Evolutionary conservation across 2,113 vertebrate species (phyloP).

Genomic region (Xenopus tropicalis): DNA sequence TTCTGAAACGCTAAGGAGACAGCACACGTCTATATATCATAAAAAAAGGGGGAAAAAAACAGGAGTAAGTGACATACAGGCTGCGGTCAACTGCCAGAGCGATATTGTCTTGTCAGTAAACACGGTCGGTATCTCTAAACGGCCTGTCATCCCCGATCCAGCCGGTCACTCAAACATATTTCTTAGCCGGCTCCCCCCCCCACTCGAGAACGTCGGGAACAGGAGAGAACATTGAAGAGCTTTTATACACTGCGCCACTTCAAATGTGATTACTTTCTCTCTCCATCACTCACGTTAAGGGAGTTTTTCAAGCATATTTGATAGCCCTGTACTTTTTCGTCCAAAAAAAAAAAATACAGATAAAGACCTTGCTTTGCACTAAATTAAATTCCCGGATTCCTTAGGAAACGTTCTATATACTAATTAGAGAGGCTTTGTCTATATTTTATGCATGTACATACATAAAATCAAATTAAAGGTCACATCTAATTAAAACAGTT

Average conservation of each 20-base stretch:
- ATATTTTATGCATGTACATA: slow-evolving; percentile 8
- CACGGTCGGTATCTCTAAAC: slow-evolving; percentile 53
- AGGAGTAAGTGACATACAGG: slow-evolving; percentile 26
- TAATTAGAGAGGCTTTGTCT: background rate
- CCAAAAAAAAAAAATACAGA: slow-evolving; percentile 38
- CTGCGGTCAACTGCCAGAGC: slow-evolving; percentile 28
- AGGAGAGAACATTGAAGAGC: slow-evolving; percentile 60
- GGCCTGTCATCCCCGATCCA: slow-evolving; percentile 58
- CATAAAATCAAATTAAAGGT: slow-evolving; percentile 37
- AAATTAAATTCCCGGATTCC: too few species aligned
- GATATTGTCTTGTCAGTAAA: slow-evolving; percentile 51
- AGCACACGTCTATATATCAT: slow-evolving; percentile 31
- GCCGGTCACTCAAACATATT: slow-evolving; percentile 63
- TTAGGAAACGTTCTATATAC: slow-evolving; percentile 1
- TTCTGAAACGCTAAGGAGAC: background rate
- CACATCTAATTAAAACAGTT: slow-evolving; percentile 23
- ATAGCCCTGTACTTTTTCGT: slow-evolving; percentile 66
- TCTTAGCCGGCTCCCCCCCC: slow-evolving; percentile 59
- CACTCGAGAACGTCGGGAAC: slow-evolving; percentile 56
- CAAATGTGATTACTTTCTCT: slow-evolving; percentile 71
- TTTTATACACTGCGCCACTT: slow-evolving; percentile 65
- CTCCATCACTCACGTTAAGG: slow-evolving; percentile 69
- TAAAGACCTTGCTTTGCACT: too few species aligned
- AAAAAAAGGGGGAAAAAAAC: slow-evolving; percentile 26
- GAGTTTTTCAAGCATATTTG: slow-evolving; percentile 61